Percentiles rank a stretch among this genome's conserved stretches.
Conservation (phyloP, 2,113 vertebrate species). For the Lasiurus cinereus region DNA sequence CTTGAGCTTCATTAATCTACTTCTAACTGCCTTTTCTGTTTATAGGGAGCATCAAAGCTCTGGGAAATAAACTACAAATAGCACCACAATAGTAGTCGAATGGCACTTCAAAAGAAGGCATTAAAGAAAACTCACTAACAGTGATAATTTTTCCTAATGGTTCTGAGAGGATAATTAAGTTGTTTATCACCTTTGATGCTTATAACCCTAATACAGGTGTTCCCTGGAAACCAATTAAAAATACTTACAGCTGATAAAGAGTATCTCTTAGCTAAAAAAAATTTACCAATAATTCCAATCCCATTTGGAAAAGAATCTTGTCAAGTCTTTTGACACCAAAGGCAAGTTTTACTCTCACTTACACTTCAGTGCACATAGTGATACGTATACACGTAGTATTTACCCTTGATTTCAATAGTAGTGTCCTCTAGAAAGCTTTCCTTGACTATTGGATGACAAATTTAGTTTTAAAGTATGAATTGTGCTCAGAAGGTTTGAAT, state of each 20-base stretch:
- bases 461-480: slow-evolving; percentile 70
- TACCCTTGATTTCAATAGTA: slow-evolving; percentile 73
- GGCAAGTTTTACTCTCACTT: slow-evolving; percentile 81
- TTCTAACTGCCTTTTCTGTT: slow-evolving; percentile 68
- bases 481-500: slow-evolving; percentile 48
- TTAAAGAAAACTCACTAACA: slow-evolving; percentile 82
- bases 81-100: slow-evolving; percentile 75
- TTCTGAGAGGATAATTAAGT: slow-evolving; percentile 84
- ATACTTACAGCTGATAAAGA: slow-evolving; percentile 84
- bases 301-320: slow-evolving; percentile 76
- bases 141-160: slow-evolving; percentile 83
- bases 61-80: slow-evolving; percentile 82
- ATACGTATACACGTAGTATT: slow-evolving; percentile 73
- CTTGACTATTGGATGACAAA: slow-evolving; percentile 66
- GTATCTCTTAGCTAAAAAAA: slow-evolving; percentile 79
- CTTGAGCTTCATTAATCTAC: slow-evolving; percentile 57
- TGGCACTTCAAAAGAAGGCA: slow-evolving; percentile 82
- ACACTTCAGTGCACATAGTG: slow-evolving; percentile 61
- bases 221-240: slow-evolving; percentile 86
- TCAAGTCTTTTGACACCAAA: slow-evolving; percentile 79
- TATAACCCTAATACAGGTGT: slow-evolving; percentile 82
- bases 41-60: slow-evolving; percentile 75
- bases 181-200: slow-evolving; percentile 85
- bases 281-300: slow-evolving; percentile 82
- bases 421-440: slow-evolving; percentile 66